Base-by-base conservation (phyloP, 2,888 invertebrate species). In the Rhagium mordax region DNA sequence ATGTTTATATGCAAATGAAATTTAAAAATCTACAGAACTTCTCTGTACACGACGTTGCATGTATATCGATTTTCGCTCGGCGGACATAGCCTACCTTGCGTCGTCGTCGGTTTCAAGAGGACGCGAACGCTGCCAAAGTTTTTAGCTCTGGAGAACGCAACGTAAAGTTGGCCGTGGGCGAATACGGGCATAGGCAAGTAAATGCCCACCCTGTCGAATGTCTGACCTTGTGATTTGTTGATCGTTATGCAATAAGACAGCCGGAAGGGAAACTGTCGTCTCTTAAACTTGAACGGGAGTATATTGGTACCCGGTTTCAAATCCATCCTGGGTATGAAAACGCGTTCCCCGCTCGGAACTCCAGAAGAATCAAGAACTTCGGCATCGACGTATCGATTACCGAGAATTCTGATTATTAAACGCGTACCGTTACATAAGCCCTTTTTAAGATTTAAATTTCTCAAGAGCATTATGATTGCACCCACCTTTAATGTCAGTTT, bases 141-240 rank as follows among this genome's bases (percentile, higher is more conserved):
- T 8, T 68, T 53, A 13, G 70, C 72, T 0, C 74, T 24, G 6
- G 70, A 72, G 8, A 72, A 60, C 0, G 74, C 74, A 2, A 76
- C 76, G 24, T 76, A 76, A 10, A 76, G 27, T 49, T 76, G 74
- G 0, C 74, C 77, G 20, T 78, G 76, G 3, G 67, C 33, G 20
- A 62, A 64, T 65, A 70, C 13, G 73, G 20, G 33, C 10, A 1
- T 1, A 2, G 33, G 33, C 13, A 33, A 3, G 13, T 33, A 33
- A 10, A 55, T 55, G 8, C n/a, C n/a, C n/a, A n/a, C n/a, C n/a
- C n/a, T n/a, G n/a, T n/a, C n/a, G n/a, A 79, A 69, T 0, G 78
- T 76, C 60, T 78, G 78, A 7, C 79, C 78, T 69, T 78, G 76
- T 8, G 73, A 67, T 49, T 78, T 77, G 48, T 77, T 77, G 8